Percentiles rank a stretch among this genome's conserved stretches.
Evolutionary conservation across 2,113 vertebrate genomes (phyloP).

Genomic region (Gymnocephalus cernua): DNA sequence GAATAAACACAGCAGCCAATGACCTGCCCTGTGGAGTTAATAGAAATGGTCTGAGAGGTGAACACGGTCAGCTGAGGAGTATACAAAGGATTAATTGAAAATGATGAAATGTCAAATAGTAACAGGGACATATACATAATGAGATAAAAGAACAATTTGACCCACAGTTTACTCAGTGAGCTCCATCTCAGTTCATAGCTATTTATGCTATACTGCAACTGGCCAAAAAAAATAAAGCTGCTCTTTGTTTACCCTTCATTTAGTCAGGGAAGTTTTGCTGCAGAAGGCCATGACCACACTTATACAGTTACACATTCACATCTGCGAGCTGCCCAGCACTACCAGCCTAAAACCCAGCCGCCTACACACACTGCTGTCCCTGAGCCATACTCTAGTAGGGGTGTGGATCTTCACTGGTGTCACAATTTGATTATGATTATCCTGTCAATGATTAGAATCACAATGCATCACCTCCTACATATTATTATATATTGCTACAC

Average conservation of each 20-base stretch:
- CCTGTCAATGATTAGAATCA: too few relatives aligned
- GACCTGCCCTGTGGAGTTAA: slow-evolving; percentile 51
- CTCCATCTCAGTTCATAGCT: slow-evolving; percentile 11
- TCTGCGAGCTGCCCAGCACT: background rate
- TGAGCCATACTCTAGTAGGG: too few relatives aligned
- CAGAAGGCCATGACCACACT: background rate
- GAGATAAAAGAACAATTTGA: slow-evolving; percentile 32
- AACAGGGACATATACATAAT: slow-evolving; percentile 19
- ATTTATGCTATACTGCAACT: background rate
- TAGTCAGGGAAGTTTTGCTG: background rate
- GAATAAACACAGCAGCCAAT: slow-evolving; percentile 23
- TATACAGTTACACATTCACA: background rate
- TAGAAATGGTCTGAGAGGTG: slow-evolving; percentile 40
- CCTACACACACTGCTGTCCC: too few relatives aligned
- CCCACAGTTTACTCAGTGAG: slow-evolving; percentile 2
- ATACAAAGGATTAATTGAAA: slow-evolving; percentile 47
- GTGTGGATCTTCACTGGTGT: too few relatives aligned
- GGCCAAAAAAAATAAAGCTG: background rate
- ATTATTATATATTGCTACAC: too few relatives aligned
- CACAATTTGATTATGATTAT: too few relatives aligned
- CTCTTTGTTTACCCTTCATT: slow-evolving; percentile 10
- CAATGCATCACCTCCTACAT: too few relatives aligned
- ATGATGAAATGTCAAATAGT: slow-evolving; percentile 54
- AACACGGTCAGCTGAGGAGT: slow-evolving; percentile 26
- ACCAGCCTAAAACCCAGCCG: background rate